A percentile compares a stretch with the other conserved stretches of the same genome.
phyloP scores from a whole-genome alignment of 2,113 vertebrate genomes.

The Glareola pratincola region DNA sequence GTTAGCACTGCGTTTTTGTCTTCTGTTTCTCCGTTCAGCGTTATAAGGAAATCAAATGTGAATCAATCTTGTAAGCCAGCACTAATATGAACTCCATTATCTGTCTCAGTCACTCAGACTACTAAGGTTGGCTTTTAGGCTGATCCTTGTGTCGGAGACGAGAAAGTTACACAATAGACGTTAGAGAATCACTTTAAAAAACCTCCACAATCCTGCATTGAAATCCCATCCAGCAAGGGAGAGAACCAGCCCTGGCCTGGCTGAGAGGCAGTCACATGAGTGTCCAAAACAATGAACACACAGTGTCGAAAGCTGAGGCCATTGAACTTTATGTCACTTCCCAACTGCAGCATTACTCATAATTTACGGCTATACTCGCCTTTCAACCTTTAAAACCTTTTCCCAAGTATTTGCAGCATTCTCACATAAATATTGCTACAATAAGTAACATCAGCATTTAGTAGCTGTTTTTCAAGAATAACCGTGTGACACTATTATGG shows the following conservation, averaged over 20 bases:
- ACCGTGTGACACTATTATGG: slow-evolving; percentile 71
- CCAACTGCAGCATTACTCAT: slow-evolving; percentile 49
- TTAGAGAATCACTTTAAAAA: slow-evolving; percentile 25
- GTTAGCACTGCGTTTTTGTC: not conserved
- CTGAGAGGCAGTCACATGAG: not conserved
- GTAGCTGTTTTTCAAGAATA: slow-evolving; percentile 73
- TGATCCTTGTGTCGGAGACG: not conserved
- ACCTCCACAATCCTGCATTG: slow-evolving; percentile 37
- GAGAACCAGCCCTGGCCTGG: not conserved
- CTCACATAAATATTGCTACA: slow-evolving; percentile 71
- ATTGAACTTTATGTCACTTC: slow-evolving; percentile 68
- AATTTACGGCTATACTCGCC: slow-evolving; percentile 66
- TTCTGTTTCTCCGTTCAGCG: not conserved
- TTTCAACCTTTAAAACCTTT: slow-evolving; percentile 70
- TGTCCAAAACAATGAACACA: slow-evolving; percentile 48
- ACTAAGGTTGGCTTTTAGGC: not conserved
- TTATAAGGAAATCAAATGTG: not conserved
- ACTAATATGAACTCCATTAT: not conserved
- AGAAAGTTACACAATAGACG: slow-evolving; percentile 37
- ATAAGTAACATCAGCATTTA: slow-evolving; percentile 69
- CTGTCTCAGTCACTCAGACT: not conserved
- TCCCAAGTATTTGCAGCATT: slow-evolving; percentile 66
- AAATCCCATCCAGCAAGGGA: slow-evolving; percentile 22
- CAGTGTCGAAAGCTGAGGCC: slow-evolving; percentile 55
- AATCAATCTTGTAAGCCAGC: not conserved